A percentile compares a stretch with the other conserved stretches of the same genome.
phyloP scores from a whole-genome alignment of 2,888 invertebrate species.

The Eledona agricola region DNA sequence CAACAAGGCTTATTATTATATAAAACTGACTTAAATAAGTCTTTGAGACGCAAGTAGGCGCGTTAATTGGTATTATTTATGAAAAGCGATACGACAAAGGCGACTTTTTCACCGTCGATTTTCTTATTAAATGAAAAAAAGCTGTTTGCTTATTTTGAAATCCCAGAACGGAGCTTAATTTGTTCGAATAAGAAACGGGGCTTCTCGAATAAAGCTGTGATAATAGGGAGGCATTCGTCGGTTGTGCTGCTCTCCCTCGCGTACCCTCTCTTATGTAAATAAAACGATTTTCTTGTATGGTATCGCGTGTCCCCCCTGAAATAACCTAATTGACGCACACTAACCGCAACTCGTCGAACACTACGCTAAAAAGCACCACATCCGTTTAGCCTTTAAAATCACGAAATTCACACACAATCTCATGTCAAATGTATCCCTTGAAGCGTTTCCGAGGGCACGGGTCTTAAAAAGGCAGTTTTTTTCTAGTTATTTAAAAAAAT shows the following conservation, averaged over 20 bases:
- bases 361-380: no score
- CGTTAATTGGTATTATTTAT: conserved; percentile 58
- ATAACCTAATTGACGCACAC: conserved; percentile 31
- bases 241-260: conserved; percentile 32
- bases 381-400: no score
- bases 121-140: conserved; percentile 25
- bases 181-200: conserved; percentile 45
- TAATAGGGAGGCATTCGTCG: conserved; percentile 47
- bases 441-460: no score
- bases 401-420: no score
- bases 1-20: conserved; percentile 57
- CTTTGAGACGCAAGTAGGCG: conserved; percentile 56
- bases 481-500: no score
- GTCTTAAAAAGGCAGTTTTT: no score
- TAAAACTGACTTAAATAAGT: conserved; percentile 57
- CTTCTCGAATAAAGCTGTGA: conserved; percentile 48
- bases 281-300: conserved; percentile 59
- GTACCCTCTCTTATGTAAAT: conserved; percentile 54
- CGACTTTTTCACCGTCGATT: conserved; percentile 6
- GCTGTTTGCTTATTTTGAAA: conserved; percentile 42
- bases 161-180: conserved; percentile 48
- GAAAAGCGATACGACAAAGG: conserved; percentile 1
- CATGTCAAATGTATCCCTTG: no score
- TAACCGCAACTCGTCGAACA: conserved; percentile 29
- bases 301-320: conserved; percentile 44